Percentiles rank a stretch among this genome's conserved stretches.
phyloP scores from a whole-genome alignment of 2,888 invertebrate genomes.

The Lasioglossum morio region DNA sequence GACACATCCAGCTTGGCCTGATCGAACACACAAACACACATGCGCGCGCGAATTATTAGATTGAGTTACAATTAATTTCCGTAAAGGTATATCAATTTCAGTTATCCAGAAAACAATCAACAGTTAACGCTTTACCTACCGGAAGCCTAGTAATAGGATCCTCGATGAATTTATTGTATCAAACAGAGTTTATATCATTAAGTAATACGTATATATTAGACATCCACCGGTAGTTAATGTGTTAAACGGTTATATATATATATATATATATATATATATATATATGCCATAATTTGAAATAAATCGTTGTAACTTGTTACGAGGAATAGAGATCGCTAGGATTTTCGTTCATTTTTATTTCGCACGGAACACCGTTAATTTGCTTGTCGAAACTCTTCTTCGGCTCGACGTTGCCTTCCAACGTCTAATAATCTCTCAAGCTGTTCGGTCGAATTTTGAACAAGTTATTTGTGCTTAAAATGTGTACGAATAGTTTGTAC shows the following conservation, averaged over 20 bases:
- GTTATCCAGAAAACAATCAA: not conserved
- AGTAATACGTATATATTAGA: not conserved
- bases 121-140: not conserved
- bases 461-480: too few relatives aligned
- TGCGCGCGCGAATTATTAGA: not conserved
- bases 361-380: not conserved
- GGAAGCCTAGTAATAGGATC: not conserved
- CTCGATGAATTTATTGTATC: not conserved
- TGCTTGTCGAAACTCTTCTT: not conserved
- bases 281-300: not conserved
- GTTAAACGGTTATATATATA: not conserved
- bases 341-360: not conserved
- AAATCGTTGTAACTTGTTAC: not conserved
- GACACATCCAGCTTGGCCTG: slow-evolving; percentile 71
- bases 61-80: not conserved
- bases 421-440: too few relatives aligned
- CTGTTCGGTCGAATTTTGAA: too few relatives aligned
- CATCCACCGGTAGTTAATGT: not conserved
- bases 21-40: not conserved
- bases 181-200: not conserved
- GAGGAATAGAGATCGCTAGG: not conserved
- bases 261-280: too few relatives aligned
- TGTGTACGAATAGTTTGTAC: not conserved
- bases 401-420: not conserved
- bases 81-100: not conserved